Conservation (phyloP, 1,140 invertebrate genomes). For the Scaptomyza graminum region DNA sequence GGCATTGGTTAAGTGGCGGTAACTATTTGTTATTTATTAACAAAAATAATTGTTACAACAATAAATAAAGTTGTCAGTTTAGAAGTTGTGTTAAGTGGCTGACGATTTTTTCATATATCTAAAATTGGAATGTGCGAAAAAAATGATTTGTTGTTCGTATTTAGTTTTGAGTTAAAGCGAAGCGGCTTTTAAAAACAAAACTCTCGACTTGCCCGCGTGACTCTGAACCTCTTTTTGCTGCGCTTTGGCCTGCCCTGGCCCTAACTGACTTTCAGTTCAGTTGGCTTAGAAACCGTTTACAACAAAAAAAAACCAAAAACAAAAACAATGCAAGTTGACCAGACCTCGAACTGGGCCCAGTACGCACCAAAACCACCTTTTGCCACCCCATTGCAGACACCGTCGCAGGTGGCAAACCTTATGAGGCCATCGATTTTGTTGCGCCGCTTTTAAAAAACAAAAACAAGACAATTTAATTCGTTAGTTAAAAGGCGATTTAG, state of each 20-base stretch:
- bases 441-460: constrained; percentile 35
- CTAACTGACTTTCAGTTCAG: constrained; percentile 44
- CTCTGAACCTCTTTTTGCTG: constrained; percentile 36
- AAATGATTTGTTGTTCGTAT: background rate
- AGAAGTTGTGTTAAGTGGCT: constrained; percentile 51
- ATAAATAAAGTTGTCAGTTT: constrained; percentile 25
- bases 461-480: constrained; percentile 58
- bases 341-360: constrained; percentile 48
- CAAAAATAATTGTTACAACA: constrained; percentile 12
- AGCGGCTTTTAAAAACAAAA: constrained; percentile 33
- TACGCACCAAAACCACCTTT: background rate
- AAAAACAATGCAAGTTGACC: constrained; percentile 16
- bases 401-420: constrained; percentile 43
- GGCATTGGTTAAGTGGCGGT: constrained; percentile 26
- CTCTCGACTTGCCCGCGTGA: constrained; percentile 37
- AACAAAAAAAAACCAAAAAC: constrained; percentile 26
- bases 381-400: background rate
- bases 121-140: constrained; percentile 30
- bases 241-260: constrained; percentile 60
- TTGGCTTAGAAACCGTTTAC: constrained; percentile 64
- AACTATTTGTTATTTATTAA: constrained; percentile 10
- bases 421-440: constrained; percentile 80
- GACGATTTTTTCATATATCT: constrained; percentile 33
- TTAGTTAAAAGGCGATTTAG: constrained; percentile 73
- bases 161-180: background rate